Base-by-base conservation (phyloP, 2,888 invertebrate species). In the Rhimphoctona megacephalus region DNA sequence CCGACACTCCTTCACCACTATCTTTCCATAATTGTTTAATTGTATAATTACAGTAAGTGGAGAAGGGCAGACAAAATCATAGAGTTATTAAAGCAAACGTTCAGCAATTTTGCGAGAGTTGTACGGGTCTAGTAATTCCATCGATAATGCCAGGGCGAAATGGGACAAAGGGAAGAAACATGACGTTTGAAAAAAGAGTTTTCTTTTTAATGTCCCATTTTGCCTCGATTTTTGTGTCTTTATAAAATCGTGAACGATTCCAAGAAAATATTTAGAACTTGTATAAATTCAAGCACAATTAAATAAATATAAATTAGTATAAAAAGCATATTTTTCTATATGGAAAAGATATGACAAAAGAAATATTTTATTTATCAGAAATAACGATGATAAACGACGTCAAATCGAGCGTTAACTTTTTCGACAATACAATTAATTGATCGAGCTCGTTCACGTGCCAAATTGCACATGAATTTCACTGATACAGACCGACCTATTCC, bases 381-480 rank as follows among this genome's bases (percentile, higher is more conserved):
- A 77, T 64, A 25, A 46, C n/a, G 39, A 57, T 77, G 77, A 77
- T 39, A 43, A 73, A 67, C 72, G 66, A 67, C 1, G 11, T 19
- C 30, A n/a, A 80, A 30, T 57, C 57, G 70, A 49, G 70, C 30
- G 25, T 11, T 19, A 25, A 46, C 22, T 25, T 67, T 67, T 30
- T 79, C 46, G 73, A 79, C 79, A 73, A 54, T 25, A 14, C 49
- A 49, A 85, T 85, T 85, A 74, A 85, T 82, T 64, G 85, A 70
- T 79, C 79, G 72, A 52, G 79, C 70, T 72, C 46, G 39, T 36
- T 36, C 49, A 61, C n/a, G 43, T 36, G 67, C 19, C 17, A 14
- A 30, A 66, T 7, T 25, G 22, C 14, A 25, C 52, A 61, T 33
- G 46, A 80, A 72, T 61, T 61, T 72, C 46, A 70, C 66, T 49